Conservation (phyloP, 2,113 vertebrate species). For the Alethe diademata region DNA sequence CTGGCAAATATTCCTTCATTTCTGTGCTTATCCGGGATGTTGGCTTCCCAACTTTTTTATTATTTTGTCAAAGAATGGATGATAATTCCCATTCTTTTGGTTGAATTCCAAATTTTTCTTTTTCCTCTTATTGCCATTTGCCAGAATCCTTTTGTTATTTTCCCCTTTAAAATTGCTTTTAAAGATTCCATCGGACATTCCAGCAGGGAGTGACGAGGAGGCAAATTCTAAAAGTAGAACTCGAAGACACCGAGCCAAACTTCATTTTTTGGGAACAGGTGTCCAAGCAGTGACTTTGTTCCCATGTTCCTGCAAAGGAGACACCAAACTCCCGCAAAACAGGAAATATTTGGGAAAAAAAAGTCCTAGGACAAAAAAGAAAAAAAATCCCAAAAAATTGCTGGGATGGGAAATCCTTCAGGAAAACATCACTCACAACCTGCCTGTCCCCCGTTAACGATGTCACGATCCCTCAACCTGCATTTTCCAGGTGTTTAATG, state of each 20-base stretch:
- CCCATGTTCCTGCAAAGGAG: accelerated
- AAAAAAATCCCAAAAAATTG: too few relatives aligned
- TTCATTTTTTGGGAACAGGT: neutral
- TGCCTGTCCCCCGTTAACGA: accelerated
- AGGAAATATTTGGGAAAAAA: neutral
- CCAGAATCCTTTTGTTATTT: neutral
- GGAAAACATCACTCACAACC: neutral
- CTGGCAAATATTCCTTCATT: neutral
- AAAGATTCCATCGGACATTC: neutral
- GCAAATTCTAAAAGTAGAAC: neutral
- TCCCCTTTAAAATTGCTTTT: neutral
- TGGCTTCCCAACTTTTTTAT: neutral
- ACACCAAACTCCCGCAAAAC: neutral
- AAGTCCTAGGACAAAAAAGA: too few relatives aligned
- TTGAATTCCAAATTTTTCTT: neutral
- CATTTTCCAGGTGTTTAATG: accelerated
- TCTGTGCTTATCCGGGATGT: neutral
- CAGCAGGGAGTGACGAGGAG: neutral
- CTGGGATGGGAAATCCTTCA: neutral
- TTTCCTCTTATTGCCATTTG: neutral
- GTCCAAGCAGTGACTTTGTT: accelerated
- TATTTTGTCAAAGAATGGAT: neutral
- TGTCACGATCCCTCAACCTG: accelerated
- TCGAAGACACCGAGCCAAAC: neutral
- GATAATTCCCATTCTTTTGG: neutral